phyloP scores from a whole-genome alignment of 2,888 invertebrate genomes.

The Aricia artaxerxes region DNA sequence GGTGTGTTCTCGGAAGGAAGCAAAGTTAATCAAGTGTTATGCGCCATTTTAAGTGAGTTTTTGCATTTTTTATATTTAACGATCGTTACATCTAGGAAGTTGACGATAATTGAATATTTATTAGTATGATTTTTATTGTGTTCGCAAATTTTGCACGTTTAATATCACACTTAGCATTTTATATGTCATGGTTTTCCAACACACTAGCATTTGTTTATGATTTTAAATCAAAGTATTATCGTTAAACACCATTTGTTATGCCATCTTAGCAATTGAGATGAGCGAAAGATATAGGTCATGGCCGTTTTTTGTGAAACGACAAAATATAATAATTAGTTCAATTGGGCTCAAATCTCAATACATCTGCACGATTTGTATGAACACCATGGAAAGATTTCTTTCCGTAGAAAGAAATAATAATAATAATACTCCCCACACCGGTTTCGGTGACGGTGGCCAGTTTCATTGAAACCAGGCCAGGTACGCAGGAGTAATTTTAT shows the following conservation, averaged over 20 bases:
- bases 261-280: background rate
- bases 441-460: too few relatives aligned
- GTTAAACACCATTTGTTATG: too few relatives aligned
- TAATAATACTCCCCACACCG: too few relatives aligned
- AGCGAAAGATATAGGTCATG: background rate
- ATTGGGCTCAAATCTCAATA: background rate
- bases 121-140: background rate
- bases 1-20: constrained; percentile 58
- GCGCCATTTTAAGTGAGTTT: constrained; percentile 64
- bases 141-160: background rate
- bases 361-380: background rate
- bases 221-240: background rate
- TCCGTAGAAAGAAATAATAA: background rate
- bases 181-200: constrained; percentile 8
- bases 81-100: background rate
- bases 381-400: background rate
- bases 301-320: background rate
- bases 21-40: constrained; percentile 63
- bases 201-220: background rate
- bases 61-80: constrained; percentile 16
- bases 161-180: constrained; percentile 5
- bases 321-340: background rate
- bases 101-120: background rate
- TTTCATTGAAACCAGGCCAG: too few relatives aligned
- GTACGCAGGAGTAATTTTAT: too few relatives aligned